Evolutionary conservation across 2,888 invertebrate genomes (phyloP), one percentile per base, ranked within the genome.

Genomic region (Sinopyrophorus schimmeli): DNA sequence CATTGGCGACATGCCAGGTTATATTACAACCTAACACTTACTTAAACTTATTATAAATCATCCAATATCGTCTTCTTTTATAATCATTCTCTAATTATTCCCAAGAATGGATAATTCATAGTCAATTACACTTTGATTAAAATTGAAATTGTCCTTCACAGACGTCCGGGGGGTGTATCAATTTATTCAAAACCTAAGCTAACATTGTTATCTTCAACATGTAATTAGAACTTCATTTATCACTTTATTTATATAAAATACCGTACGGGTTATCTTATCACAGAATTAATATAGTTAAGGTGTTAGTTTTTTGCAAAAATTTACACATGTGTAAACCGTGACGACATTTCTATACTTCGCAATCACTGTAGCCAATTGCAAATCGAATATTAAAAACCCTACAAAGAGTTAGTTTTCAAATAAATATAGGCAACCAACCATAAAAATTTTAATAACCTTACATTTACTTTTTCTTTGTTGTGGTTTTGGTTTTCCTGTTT

Each of bases 261-360:
- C 44, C 48, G 37, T 53, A 52, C 48, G 43, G 47, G 54, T 55
- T 60, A 53, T 57, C 59, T 61, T 64, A 64, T 64, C 61, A 58
- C 61, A 57, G 49, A 41, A 47, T 51, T 56, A 61, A 58, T 55
- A 43, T 47, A 42, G 41, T 53, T 57, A 62, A 58, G 55, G 47
- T 57, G 55, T 57, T 56, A 62, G 54, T 66, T 68, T 65, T 63
- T 62, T 59, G 69, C 68, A 63, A 72, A 72, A 70, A 66, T 68
- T 64, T 69, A 70, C 71, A 73, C 73, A 74, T 73, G 74, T 73
- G 72, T 72, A 71, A 67, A 59, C 63, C 61, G 62, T 70, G 71
- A 70, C 71, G 73, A 73, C 72, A 72, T 72, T 70, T 68, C 69
- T 68, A 42, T 47, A 43, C 55, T 59, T 60, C 59, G 57, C 59